Conservation (phyloP, 2,888 invertebrate genomes). For the Bombylius discolor region DNA sequence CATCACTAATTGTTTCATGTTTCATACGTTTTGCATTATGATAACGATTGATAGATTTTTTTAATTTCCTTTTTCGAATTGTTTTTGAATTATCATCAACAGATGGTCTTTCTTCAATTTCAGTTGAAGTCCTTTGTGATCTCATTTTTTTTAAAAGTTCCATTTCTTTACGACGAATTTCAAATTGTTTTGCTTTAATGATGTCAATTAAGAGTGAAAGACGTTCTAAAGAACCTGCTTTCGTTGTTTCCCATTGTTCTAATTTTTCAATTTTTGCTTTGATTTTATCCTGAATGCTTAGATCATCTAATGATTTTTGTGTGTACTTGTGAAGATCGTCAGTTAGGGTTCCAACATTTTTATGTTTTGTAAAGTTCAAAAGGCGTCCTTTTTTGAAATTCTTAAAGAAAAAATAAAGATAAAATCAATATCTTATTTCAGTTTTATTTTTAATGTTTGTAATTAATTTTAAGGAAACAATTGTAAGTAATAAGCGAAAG, state of each 20-base stretch:
- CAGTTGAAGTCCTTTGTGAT: too few relatives aligned
- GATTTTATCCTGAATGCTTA: background rate
- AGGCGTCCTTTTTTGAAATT: background rate
- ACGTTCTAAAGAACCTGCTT: background rate
- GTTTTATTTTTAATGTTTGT: too few relatives aligned
- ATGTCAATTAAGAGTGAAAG: background rate
- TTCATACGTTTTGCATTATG: background rate
- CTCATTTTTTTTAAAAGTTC: background rate
- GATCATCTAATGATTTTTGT: too few relatives aligned
- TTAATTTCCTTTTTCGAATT: background rate
- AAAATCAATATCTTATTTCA: too few relatives aligned
- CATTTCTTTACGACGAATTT: background rate
- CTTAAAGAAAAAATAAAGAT: background rate
- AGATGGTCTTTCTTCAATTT: too few relatives aligned
- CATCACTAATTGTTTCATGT: background rate
- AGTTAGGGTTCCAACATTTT: background rate
- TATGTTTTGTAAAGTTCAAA: background rate
- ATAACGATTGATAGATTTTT: background rate
- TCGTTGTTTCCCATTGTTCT: background rate
- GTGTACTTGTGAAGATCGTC: background rate
- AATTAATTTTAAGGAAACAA: too few relatives aligned
- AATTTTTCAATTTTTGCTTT: background rate
- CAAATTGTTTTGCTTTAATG: background rate
- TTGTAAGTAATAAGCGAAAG: too few relatives aligned
- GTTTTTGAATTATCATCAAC: background rate